Percentiles rank a stretch among this genome's conserved stretches.
phyloP scores from a whole-genome alignment of 2,888 invertebrate species.

The Eugnorisma glareosa region DNA sequence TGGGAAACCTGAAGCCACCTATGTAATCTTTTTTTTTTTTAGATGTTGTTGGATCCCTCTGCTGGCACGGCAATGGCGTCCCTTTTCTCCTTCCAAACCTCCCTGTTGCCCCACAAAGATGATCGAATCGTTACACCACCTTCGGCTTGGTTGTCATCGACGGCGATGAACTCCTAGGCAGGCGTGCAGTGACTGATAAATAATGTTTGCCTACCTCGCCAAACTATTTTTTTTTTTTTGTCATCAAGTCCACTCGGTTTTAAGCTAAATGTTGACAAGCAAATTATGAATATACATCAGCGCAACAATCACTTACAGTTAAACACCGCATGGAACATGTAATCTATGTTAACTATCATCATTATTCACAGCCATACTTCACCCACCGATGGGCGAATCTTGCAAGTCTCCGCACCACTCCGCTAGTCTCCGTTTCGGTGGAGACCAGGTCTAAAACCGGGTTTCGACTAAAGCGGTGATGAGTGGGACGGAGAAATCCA shows the following conservation, averaged over 20 bases:
- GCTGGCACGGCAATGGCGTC: not conserved
- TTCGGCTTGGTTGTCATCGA: not conserved
- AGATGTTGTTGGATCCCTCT: not conserved
- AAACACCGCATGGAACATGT: not conserved
- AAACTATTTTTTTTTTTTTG: not conserved
- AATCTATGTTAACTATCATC: not conserved
- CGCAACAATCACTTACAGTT: not conserved
- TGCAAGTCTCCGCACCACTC: not conserved
- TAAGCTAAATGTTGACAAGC: not conserved
- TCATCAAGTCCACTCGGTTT: not conserved
- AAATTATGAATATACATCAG: not conserved
- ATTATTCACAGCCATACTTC: not conserved
- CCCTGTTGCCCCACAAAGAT: not conserved
- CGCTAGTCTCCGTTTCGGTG: not conserved
- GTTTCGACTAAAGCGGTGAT: not conserved
- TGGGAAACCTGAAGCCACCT: conserved; percentile 72
- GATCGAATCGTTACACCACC: not conserved
- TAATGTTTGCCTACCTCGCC: not conserved
- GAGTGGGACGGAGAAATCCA: too few relatives aligned
- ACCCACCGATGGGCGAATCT: not conserved
- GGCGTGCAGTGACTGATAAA: not conserved
- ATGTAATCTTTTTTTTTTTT: conserved; percentile 66
- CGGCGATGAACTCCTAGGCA: not conserved
- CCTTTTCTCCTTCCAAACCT: not conserved
- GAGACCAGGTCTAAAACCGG: not conserved